phyloP scores from a whole-genome alignment of 92 coral and sea anemone genomes.

The Meandrina meandrites region DNA sequence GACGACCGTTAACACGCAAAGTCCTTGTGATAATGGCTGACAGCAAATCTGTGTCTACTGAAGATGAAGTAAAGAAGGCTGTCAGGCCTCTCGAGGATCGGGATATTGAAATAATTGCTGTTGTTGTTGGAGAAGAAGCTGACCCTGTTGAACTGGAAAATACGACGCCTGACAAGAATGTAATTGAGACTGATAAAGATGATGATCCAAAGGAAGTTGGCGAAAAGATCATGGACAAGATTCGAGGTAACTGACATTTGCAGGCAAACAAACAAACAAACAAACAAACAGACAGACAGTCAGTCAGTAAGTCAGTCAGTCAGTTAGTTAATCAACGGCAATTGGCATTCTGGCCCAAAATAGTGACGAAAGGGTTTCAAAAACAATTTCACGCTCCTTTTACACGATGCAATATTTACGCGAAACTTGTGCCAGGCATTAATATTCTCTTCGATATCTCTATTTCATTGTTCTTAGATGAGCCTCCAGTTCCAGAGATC shows the following conservation, averaged over 20 bases:
- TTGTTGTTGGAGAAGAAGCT: conserved; percentile 75
- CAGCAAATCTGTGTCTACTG: conserved; percentile 61
- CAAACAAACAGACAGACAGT: background rate
- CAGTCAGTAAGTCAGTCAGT: background rate
- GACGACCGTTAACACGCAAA: conserved; percentile 53
- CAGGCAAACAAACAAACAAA: background rate
- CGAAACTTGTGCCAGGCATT: no score
- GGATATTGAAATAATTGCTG: conserved; percentile 71
- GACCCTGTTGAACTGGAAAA: conserved; percentile 56
- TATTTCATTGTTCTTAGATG: background rate
- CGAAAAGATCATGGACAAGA: conserved; percentile 56
- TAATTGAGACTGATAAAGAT: conserved; percentile 50
- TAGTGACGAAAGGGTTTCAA: no score
- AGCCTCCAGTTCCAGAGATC: conserved; percentile 39
- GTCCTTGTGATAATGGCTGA: conserved; percentile 89
- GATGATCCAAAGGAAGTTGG: conserved; percentile 62
- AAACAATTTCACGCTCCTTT: no score
- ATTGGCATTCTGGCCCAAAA: no score
- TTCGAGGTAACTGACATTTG: conserved; percentile 23
- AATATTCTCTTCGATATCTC: no score
- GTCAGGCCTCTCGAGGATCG: conserved; percentile 63
- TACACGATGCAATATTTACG: no score
- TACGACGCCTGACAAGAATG: conserved; percentile 55
- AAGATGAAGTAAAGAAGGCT: conserved; percentile 52
- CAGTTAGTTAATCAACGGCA: no score